Evolutionary conservation across 2,888 invertebrate genomes (phyloP).

Genomic region (Tipula helvola): DNA sequence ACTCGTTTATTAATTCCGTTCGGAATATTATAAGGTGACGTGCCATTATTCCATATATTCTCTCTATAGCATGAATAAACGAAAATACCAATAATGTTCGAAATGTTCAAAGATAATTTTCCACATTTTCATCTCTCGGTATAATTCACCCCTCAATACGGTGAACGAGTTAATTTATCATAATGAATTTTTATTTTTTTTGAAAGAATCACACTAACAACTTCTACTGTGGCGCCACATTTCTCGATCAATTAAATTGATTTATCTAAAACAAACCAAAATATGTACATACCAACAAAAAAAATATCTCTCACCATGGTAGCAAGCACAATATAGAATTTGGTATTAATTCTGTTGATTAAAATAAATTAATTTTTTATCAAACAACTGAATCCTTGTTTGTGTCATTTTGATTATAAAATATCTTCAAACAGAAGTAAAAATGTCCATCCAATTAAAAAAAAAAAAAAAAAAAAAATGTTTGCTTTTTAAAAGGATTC

Average conservation of each 20-base stretch:
- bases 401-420: background rate
- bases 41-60: too few relatives aligned
- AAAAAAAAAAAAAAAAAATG: background rate
- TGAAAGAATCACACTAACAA: background rate
- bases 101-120: background rate
- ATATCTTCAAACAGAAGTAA: background rate
- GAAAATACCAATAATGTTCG: too few relatives aligned
- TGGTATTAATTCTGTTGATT: background rate
- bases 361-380: background rate
- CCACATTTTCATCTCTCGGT: background rate
- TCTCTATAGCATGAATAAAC: too few relatives aligned
- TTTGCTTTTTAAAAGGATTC: background rate
- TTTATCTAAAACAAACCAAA: background rate
- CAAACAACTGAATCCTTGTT: background rate
- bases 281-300: background rate
- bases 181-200: background rate
- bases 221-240: background rate
- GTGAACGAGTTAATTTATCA: background rate
- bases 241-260: background rate
- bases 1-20: too few relatives aligned
- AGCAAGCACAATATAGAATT: background rate
- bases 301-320: background rate
- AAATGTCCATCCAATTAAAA: background rate
- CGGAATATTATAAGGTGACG: too few relatives aligned
- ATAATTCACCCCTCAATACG: background rate